A percentile compares a stretch with the other conserved stretches of the same genome.
These are phyloP conservation scores for Stegostoma tigrinum DNA, from an alignment of 2,113 vertebrate species.

Conservation along the genomic window DNA sequence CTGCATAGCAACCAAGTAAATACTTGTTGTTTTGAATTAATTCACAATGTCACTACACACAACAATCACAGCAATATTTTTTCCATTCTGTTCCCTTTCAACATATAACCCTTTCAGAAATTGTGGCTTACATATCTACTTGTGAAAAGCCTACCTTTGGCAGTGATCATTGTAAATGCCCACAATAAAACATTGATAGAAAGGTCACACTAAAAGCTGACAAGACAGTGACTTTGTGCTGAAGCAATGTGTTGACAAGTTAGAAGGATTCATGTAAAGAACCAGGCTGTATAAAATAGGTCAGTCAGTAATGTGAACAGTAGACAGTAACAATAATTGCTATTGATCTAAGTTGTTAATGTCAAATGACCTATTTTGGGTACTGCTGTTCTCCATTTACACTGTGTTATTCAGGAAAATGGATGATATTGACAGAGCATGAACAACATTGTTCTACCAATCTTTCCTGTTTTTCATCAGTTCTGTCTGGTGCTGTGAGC, in stretches of 20 bases:
- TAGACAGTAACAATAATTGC: slow-evolving; percentile 33
- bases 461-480: not conserved
- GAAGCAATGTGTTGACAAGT: slow-evolving; percentile 34
- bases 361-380: slow-evolving; percentile 31
- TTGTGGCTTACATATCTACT: not conserved
- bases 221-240: not conserved
- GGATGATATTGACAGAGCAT: slow-evolving; percentile 24
- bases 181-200: not conserved
- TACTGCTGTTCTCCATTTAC: slow-evolving; percentile 21
- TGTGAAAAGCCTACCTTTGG: not conserved
- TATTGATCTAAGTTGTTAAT: slow-evolving; percentile 32
- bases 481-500: not conserved
- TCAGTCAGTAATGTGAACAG: slow-evolving; percentile 32
- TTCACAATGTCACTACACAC: not conserved
- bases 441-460: not conserved
- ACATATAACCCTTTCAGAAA: not conserved
- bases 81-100: not conserved
- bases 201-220: not conserved
- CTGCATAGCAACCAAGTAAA: not conserved
- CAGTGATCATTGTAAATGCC: not conserved
- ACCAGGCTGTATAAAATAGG: slow-evolving; percentile 26
- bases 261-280: slow-evolving; percentile 27
- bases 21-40: not conserved
- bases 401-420: slow-evolving; percentile 21
- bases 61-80: slow-evolving; percentile 4